Conservation (phyloP, 2,797 vertebrate genomes). For the Sebastes kiyomatsui region DNA sequence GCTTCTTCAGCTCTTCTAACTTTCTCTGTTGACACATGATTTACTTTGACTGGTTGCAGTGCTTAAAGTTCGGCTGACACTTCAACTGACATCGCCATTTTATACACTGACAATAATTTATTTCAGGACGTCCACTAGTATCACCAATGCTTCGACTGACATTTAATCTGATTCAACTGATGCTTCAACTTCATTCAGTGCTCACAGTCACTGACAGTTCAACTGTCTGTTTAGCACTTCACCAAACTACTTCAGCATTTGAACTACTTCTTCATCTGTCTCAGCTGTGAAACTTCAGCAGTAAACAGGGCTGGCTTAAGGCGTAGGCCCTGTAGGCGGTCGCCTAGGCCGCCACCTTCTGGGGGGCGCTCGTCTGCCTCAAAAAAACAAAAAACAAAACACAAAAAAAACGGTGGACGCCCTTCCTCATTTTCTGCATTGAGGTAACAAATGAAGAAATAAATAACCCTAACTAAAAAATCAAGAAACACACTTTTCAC, state of each 20-base stretch:
- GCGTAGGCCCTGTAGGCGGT: not conserved
- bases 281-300: not conserved
- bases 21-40: not conserved
- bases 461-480: no score
- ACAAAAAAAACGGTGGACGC: no score
- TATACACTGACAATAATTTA: not conserved
- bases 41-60: conserved; percentile 2
- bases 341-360: no score
- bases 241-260: not conserved
- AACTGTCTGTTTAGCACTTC: not conserved
- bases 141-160: not conserved
- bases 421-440: no score
- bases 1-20: not conserved
- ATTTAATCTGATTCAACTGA: not conserved
- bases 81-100: conserved; percentile 7
- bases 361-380: not conserved
- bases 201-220: not conserved
- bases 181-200: not conserved
- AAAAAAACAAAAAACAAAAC: no score
- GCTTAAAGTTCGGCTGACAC: not conserved
- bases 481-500: not conserved
- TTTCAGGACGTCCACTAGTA: conserved; percentile 3
- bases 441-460: no score
- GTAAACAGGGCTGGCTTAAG: not conserved
- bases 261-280: not conserved